A percentile compares a stretch with the other conserved stretches of the same genome.
These are phyloP conservation scores for Ciconia nigra DNA, from an alignment of 2,797 vertebrate species.

Conservation along the genomic window DNA sequence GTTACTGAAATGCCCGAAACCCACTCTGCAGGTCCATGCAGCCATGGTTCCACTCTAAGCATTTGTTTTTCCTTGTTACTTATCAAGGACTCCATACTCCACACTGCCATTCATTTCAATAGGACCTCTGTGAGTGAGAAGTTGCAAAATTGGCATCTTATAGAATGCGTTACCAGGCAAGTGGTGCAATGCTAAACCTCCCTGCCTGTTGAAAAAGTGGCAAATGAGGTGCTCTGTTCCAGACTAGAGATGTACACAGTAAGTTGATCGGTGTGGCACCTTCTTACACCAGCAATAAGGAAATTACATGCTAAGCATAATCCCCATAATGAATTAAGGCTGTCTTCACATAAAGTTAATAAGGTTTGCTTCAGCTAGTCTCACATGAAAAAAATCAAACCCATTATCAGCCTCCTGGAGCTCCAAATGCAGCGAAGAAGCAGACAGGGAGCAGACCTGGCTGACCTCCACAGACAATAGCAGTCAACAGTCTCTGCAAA, in stretches of 20 bases:
- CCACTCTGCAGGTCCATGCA: not conserved
- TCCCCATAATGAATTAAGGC: constrained; percentile 20
- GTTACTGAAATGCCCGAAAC: not conserved
- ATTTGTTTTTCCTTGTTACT: not conserved
- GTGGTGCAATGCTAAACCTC: constrained; percentile 25
- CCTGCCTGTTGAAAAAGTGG: not conserved
- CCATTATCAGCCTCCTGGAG: constrained; percentile 30
- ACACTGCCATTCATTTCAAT: not conserved
- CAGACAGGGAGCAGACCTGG: constrained; percentile 23
- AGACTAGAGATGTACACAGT: not conserved
- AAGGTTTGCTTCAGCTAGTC: constrained; percentile 35
- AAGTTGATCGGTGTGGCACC: not conserved
- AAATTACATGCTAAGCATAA: constrained; percentile 49
- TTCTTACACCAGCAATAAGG: constrained; percentile 15
- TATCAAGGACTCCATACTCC: not conserved
- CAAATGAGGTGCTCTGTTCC: not conserved
- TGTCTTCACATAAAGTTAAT: constrained; percentile 32
- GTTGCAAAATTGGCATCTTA: not conserved
- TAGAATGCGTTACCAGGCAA: not conserved
- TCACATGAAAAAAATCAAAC: not conserved
- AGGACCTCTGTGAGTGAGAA: not conserved
- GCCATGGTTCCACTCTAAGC: not conserved
- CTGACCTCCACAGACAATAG: constrained; percentile 43
- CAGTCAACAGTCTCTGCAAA: constrained; percentile 32
- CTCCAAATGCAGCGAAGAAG: not conserved